phyloP scores from a whole-genome alignment of 1,140 invertebrate species.

The Andrena cerasifolii region DNA sequence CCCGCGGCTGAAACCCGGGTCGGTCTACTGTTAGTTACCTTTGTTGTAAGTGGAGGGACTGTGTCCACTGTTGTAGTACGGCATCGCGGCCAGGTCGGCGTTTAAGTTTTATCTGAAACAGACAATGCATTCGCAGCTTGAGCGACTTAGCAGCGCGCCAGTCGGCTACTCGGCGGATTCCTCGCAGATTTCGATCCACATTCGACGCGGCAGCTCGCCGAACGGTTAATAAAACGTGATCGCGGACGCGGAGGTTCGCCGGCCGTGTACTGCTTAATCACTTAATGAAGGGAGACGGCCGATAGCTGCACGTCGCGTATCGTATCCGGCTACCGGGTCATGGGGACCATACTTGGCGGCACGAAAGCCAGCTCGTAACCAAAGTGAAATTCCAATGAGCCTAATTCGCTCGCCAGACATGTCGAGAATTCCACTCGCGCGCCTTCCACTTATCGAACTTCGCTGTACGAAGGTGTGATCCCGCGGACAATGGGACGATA shows the following conservation, averaged over 20 bases:
- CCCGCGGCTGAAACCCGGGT: not conserved
- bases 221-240: too few relatives aligned
- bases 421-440: slow-evolving; percentile 59
- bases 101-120: slow-evolving; percentile 57
- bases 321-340: slow-evolving; percentile 71
- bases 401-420: slow-evolving; percentile 67
- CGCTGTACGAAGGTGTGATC: slow-evolving; percentile 25
- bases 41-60: slow-evolving; percentile 74
- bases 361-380: slow-evolving; percentile 68
- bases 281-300: slow-evolving; percentile 41
- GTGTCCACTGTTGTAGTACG: slow-evolving; percentile 77
- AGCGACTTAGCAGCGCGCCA: not conserved
- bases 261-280: slow-evolving; percentile 33
- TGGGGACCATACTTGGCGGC: slow-evolving; percentile 71
- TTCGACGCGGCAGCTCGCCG: not conserved
- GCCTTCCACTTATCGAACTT: slow-evolving; percentile 40
- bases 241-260: not conserved
- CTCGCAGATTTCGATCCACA: not conserved
- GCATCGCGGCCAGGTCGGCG: slow-evolving; percentile 66
- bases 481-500: slow-evolving; percentile 23
- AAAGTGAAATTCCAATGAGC: slow-evolving; percentile 72
- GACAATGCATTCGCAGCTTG: not conserved
- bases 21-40: slow-evolving; percentile 62
- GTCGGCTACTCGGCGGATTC: not conserved
- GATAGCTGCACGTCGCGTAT: slow-evolving; percentile 65